Evolutionary conservation across 1,140 invertebrate species (phyloP), one percentile per base, ranked within the genome.

Genomic region (Berghia stephanieae): DNA sequence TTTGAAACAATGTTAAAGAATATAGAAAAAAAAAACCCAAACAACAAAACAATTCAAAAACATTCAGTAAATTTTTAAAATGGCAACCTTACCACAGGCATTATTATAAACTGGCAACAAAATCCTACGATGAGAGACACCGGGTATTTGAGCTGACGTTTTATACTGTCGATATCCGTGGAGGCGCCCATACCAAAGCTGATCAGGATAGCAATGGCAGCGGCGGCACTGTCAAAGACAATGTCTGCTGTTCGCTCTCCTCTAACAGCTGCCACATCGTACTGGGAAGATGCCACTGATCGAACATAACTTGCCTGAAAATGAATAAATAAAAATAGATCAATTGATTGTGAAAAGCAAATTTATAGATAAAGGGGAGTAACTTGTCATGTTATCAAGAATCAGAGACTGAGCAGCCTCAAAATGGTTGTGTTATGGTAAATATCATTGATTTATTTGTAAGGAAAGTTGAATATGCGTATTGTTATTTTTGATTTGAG

Each of bases 41-140:
- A n/a, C n/a, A n/a, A n/a, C n/a, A n/a, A n/a, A n/a, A n/a, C n/a
- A n/a, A n/a, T n/a, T n/a, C n/a, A n/a, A n/a, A n/a, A n/a, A n/a
- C n/a, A n/a, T n/a, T n/a, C n/a, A n/a, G n/a, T n/a, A n/a, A n/a
- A n/a, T n/a, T n/a, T n/a, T n/a, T n/a, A n/a, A n/a, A n/a, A n/a
- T n/a, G n/a, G n/a, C n/a, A n/a, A n/a, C n/a, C 87, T 87, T 82
- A 88, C 87, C 81, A 87, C 79, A 46, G 87, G 87, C 84, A 88
- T 87, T 36, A 88, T 68, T 40, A 88, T 83, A 73, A 87, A 86
- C 77, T 88, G 86, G 69, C 83, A 86, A 75, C 83, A 84, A 68
- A 86, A 83, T 44, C 85, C 84, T 38, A 87, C 82, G 49, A 87
- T 80, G 16, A 88, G 77, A 8, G 84, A 82, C 34, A 86, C 80